Evolutionary conservation across 2,113 vertebrate genomes (phyloP).

Genomic region (Pomatostomus ruficeps): DNA sequence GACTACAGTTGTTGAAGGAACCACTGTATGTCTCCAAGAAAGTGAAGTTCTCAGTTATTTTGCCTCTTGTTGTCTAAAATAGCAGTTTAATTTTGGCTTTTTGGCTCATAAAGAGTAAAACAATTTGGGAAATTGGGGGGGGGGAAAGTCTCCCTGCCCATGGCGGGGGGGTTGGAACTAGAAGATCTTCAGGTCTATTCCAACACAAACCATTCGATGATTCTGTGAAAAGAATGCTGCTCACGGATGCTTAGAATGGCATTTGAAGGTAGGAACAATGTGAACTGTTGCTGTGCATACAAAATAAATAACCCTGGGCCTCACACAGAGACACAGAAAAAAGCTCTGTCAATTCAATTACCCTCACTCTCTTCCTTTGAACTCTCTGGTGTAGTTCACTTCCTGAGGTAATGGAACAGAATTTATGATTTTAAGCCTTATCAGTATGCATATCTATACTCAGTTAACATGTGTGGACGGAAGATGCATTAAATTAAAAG

Average conservation of each 20-base stretch:
- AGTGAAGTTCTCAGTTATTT: background rate
- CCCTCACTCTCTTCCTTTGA: background rate
- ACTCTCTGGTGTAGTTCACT: background rate
- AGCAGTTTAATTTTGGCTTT: background rate
- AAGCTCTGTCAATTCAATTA: constrained; percentile 1
- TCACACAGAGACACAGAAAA: background rate
- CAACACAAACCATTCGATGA: background rate
- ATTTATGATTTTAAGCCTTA: constrained; percentile 26
- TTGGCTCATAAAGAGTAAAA: background rate
- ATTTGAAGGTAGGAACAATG: background rate
- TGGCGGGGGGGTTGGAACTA: background rate
- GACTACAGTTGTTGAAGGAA: background rate
- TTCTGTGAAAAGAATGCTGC: background rate
- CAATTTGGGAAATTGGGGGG: background rate
- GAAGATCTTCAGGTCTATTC: background rate
- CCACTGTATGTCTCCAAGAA: background rate
- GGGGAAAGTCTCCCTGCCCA: background rate
- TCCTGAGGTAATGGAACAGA: constrained; percentile 19
- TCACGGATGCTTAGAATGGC: background rate
- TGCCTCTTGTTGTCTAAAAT: background rate
- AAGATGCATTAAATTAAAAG: background rate
- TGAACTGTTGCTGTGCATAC: background rate
- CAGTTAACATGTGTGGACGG: background rate
- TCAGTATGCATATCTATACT: background rate
- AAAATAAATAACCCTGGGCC: constrained; percentile 10